Base-by-base conservation (phyloP, 2,797 vertebrate genomes). In the Jordanella pulchra region DNA sequence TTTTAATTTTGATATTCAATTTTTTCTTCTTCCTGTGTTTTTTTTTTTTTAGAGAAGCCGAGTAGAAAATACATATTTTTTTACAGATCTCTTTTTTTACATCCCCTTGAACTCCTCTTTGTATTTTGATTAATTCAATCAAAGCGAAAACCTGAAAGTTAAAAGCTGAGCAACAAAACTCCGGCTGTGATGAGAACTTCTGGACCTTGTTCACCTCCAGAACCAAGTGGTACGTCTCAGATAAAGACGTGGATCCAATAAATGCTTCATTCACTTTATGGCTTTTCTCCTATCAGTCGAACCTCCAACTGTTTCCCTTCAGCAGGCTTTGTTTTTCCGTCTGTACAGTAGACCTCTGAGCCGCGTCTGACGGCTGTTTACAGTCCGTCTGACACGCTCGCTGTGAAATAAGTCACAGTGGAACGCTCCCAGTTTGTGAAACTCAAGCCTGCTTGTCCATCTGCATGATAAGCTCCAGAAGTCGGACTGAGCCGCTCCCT, bases 401-500 rank as follows among this genome's bases (percentile, higher is more conserved):
- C 70, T 44, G 55, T 75, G 71, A 75, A 79, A 53, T 35, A 45
- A 65, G 67, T 67, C 27, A 23, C 13, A 5, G 5, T 69, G 74
- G 74, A 78, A 79, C 72, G 71, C 21, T 77, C 60, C 69, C 28
- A 18, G 55, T 12, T 54, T 54, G 63, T 64, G 73, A 71, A 77
- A 73, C 72, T 58, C 53, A 72, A 80, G 83, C 60, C 69, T 30
- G 54, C 71, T 63, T 13, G 61, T 50, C 60, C 12, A 54, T 75
- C 76, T 77, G 70, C 73, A 63, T 30, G 70, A 84, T 82, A 79
- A 83, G 77, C 82, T 78, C 54, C 65, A 67, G 30, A 73, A 73
- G 69, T 64, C 32, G 71, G 69, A 72, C 60, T 15, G 67, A 80
- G 44, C 42, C 42, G 61, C 67, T 15, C 39, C 27, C 21, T 1